These are phyloP conservation scores for Eretmodus cyanostictus DNA, from an alignment of 2,113 vertebrate species.

Conservation along the genomic window DNA sequence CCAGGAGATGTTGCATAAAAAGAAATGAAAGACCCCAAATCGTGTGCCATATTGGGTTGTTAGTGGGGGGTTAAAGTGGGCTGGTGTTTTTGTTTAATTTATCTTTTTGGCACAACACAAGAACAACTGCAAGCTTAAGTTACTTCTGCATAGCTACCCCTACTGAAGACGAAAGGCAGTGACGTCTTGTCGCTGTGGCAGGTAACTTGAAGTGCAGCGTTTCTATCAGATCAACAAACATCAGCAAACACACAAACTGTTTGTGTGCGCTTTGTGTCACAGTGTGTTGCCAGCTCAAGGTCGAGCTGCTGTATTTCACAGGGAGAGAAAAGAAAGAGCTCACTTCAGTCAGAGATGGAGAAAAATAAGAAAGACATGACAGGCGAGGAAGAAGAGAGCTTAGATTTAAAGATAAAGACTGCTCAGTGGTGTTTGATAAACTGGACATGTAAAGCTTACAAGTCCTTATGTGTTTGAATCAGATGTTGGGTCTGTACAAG, in stretches of 20 bases:
- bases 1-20: neutral
- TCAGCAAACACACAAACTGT: neutral
- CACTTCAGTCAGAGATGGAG: neutral
- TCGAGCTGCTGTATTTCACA: neutral
- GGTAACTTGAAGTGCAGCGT: fast-evolving
- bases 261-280: neutral
- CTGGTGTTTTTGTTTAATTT: neutral
- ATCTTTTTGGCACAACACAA: neutral
- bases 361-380: neutral
- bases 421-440: fast-evolving
- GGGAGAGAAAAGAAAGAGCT: neutral
- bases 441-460: neutral
- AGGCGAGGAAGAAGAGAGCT: neutral
- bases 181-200: fast-evolving
- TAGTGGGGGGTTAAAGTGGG: fast-evolving
- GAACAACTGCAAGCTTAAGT: neutral
- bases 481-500: neutral
- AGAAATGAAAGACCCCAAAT: neutral
- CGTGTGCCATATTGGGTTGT: fast-evolving
- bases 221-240: neutral
- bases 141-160: neutral
- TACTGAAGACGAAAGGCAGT: fast-evolving
- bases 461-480: neutral
- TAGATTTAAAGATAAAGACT: neutral
- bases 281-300: fast-evolving